Evolutionary conservation across 2,113 vertebrate species (phyloP).

Genomic region (Uropsilus gracilis): DNA sequence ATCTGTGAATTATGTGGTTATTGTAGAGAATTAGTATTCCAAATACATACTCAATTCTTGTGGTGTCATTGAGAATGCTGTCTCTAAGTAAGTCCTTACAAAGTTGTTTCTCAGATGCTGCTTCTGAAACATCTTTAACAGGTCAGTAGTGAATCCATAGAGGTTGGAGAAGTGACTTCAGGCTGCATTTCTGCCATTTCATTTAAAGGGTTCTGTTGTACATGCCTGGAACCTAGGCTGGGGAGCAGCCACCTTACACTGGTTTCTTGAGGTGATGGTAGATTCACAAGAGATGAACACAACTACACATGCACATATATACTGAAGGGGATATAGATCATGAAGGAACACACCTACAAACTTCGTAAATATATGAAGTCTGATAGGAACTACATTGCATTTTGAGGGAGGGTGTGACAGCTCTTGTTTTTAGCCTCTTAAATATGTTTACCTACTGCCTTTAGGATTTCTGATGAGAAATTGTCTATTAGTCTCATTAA

Average conservation of each 20-base stretch:
- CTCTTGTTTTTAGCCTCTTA: no score
- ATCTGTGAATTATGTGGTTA: neutral
- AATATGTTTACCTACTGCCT: no score
- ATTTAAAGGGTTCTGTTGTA: neutral
- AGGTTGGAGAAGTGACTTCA: neutral
- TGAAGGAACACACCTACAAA: neutral
- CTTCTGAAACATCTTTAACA: neutral
- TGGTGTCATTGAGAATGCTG: neutral
- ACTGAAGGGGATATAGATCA: neutral
- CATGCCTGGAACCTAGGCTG: neutral
- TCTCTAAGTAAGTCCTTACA: neutral
- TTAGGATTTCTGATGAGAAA: no score
- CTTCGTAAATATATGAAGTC: neutral
- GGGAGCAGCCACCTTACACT: neutral
- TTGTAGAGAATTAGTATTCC: neutral
- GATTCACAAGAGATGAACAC: neutral
- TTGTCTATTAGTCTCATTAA: no score
- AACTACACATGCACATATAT: neutral
- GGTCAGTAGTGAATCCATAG: neutral
- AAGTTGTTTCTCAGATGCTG: neutral
- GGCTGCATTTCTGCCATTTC: neutral
- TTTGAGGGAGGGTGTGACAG: neutral
- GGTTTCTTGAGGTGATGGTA: neutral
- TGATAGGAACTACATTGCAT: neutral
- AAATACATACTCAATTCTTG: neutral